Percentiles rank a stretch among this genome's conserved stretches.
Conservation (phyloP, 2,888 invertebrate genomes). For the Amphipyra berbera region DNA sequence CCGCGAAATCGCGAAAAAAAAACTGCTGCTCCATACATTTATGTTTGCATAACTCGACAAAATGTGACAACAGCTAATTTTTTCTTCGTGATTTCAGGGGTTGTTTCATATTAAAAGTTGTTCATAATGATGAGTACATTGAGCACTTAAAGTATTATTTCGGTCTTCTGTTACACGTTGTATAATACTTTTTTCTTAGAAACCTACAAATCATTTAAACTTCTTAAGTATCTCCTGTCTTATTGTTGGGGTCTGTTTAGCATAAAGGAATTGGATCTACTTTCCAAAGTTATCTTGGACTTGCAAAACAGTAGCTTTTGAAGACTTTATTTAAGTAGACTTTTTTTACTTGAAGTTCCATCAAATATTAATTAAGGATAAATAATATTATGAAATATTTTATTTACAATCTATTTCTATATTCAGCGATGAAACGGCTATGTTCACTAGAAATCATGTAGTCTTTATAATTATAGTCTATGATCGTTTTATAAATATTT, state of each 20-base stretch:
- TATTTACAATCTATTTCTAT: slow-evolving; percentile 20
- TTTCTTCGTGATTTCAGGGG: too few species aligned
- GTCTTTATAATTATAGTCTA: slow-evolving; percentile 70
- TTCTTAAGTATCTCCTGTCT: too few species aligned
- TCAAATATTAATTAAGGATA: slow-evolving; percentile 13
- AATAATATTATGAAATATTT: slow-evolving; percentile 10
- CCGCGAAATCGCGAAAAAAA: too few species aligned
- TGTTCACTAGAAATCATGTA: slow-evolving; percentile 60
- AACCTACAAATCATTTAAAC: too few species aligned
- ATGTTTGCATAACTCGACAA: too few species aligned
- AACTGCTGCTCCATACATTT: too few species aligned
- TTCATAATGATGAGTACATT: too few species aligned
- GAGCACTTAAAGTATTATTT: too few species aligned
- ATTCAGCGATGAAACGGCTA: slow-evolving; percentile 47
- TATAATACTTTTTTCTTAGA: background rate
- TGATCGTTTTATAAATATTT: slow-evolving; percentile 66
- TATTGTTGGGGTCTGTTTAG: too few species aligned
- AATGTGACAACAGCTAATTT: too few species aligned
- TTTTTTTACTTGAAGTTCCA: slow-evolving; percentile 17
- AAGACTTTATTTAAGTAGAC: slow-evolving; percentile 11
- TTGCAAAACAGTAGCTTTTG: slow-evolving; percentile 24
- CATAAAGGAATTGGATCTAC: background rate
- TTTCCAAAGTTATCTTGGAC: slow-evolving; percentile 14
- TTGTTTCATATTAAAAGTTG: too few species aligned
- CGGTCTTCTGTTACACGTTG: background rate